Conservation (phyloP, 2,113 vertebrate species). For the Cariama cristata region DNA sequence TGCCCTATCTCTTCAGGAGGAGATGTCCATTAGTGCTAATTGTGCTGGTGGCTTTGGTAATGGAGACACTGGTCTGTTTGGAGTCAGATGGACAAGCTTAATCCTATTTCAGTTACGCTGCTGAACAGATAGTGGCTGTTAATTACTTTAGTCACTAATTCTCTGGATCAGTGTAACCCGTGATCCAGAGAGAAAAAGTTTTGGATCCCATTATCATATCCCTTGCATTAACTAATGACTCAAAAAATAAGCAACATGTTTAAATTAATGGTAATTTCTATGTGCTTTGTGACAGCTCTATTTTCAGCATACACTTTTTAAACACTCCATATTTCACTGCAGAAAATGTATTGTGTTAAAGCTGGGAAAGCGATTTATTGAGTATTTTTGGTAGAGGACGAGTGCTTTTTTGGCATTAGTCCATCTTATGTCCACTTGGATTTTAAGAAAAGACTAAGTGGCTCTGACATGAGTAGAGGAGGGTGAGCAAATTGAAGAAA, state of each 20-base stretch:
- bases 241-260: background rate
- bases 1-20: background rate
- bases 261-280: background rate
- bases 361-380: background rate
- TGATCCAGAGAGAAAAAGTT: background rate
- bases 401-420: conserved; percentile 26
- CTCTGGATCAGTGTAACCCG: background rate
- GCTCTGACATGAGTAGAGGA: background rate
- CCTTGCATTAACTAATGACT: background rate
- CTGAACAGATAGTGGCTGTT: background rate
- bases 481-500: background rate
- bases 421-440: background rate
- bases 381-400: background rate
- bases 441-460: background rate
- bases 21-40: background rate
- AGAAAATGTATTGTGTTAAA: background rate
- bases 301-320: background rate
- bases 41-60: conserved; percentile 15
- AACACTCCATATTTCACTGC: background rate
- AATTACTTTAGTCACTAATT: conserved; percentile 25
- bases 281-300: background rate
- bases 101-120: background rate
- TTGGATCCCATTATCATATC: background rate
- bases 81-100: background rate
- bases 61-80: background rate